Conservation (phyloP, 2,113 vertebrate species). For the Eulemur macaco region DNA sequence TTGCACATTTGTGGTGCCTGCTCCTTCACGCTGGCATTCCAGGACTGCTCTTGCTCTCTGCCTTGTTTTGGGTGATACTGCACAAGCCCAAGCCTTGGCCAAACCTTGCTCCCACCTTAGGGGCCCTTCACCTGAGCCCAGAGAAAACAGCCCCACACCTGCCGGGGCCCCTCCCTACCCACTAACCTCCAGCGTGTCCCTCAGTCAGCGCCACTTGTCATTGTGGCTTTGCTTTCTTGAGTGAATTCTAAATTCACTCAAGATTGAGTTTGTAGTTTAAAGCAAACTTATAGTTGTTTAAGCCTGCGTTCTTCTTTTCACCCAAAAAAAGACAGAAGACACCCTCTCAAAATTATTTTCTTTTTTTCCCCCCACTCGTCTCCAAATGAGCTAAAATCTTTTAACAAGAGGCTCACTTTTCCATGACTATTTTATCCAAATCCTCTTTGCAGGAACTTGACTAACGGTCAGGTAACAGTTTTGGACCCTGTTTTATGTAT, state of each 20-base stretch:
- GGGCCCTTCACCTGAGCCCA: not conserved
- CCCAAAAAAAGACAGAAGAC: not conserved
- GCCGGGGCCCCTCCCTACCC: rapidly evolving
- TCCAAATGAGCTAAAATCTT: not conserved
- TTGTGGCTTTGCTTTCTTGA: not conserved
- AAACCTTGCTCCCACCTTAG: rapidly evolving
- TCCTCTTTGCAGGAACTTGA: not conserved
- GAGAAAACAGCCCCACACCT: not conserved
- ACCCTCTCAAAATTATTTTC: not conserved
- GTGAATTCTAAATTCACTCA: not conserved
- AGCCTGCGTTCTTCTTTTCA: not conserved
- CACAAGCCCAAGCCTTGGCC: not conserved
- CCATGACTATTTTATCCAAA: not conserved
- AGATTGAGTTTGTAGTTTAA: not conserved
- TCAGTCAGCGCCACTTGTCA: not conserved
- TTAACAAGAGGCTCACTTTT: not conserved
- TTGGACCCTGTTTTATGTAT: not conserved
- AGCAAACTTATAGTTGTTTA: not conserved
- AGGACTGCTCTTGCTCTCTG: not conserved
- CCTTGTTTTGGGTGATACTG: not conserved
- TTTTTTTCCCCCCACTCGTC: not conserved
- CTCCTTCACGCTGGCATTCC: not conserved
- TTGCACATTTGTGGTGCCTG: not conserved
- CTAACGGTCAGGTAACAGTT: not conserved
- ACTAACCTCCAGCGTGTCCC: not conserved